phyloP scores from a whole-genome alignment of 1,140 invertebrate genomes.

The Mylabris phalerata region DNA sequence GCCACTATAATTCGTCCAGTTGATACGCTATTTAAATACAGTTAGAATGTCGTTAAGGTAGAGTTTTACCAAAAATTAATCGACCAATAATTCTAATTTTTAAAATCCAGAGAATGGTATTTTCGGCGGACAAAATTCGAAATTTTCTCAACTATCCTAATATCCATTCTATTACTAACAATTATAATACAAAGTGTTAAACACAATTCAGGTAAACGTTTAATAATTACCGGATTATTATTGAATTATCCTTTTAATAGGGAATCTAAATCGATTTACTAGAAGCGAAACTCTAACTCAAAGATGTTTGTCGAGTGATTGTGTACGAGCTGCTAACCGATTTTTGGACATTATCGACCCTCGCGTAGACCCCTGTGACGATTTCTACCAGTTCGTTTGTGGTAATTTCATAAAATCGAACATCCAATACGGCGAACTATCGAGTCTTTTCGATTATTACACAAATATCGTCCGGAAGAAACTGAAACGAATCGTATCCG shows the following conservation, averaged over 20 bases:
- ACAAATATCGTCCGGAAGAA: neutral
- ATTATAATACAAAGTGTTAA: neutral
- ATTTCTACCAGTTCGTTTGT: slow-evolving; percentile 75
- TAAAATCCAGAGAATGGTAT: too few relatives aligned
- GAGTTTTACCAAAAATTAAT: too few relatives aligned
- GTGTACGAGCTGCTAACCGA: slow-evolving; percentile 43
- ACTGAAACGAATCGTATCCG: slow-evolving; percentile 18
- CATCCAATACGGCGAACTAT: neutral
- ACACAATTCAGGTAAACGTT: too few relatives aligned
- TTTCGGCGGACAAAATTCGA: neutral
- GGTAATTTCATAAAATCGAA: slow-evolving; percentile 46
- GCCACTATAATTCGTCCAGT: too few relatives aligned
- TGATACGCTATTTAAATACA: too few relatives aligned
- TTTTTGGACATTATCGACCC: slow-evolving; percentile 50
- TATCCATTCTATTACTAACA: slow-evolving; percentile 1
- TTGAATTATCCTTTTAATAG: too few relatives aligned
- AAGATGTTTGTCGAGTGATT: slow-evolving; percentile 14
- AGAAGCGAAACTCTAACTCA: too few relatives aligned
- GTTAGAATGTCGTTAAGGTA: too few relatives aligned
- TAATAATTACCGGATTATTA: too few relatives aligned
- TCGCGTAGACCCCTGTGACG: slow-evolving; percentile 63
- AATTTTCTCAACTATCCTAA: slow-evolving; percentile 3
- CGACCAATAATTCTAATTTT: too few relatives aligned
- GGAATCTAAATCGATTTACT: neutral
- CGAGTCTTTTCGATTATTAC: slow-evolving; percentile 8